Conservation (phyloP, 1,140 invertebrate genomes). For the Drosophila orena region DNA sequence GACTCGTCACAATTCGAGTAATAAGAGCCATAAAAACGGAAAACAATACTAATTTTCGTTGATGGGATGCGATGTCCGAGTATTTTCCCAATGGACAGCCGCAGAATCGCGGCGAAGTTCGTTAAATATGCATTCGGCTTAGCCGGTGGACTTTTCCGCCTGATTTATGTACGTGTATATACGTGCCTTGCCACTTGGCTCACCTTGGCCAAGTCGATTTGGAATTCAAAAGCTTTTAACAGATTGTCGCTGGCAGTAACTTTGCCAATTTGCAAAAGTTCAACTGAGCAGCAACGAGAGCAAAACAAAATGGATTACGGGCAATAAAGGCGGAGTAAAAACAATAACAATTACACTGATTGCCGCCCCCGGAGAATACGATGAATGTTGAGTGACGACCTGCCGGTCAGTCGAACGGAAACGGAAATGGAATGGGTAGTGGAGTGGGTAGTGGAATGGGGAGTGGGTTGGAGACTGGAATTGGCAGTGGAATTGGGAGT, state of each 20-base stretch:
- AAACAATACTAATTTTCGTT: conserved; percentile 43
- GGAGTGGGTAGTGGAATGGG: no score
- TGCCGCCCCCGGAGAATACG: conserved; percentile 61
- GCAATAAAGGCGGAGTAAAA: conserved; percentile 17
- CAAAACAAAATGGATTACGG: conserved; percentile 46
- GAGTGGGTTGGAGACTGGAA: no score
- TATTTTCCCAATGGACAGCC: conserved; percentile 20
- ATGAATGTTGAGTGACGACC: conserved; percentile 55
- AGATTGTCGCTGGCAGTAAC: conserved; percentile 58
- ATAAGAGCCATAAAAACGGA: conserved; percentile 15
- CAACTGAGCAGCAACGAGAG: conserved; percentile 18
- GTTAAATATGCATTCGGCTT: conserved; percentile 39
- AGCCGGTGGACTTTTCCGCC: conserved; percentile 23
- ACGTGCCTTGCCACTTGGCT: conserved; percentile 13
- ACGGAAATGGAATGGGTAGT: conserved; percentile 11
- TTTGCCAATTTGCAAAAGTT: conserved; percentile 68
- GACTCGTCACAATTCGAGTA: background rate
- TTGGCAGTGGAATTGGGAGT: no score
- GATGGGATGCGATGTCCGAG: conserved; percentile 24
- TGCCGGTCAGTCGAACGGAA: conserved; percentile 46
- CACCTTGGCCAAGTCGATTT: conserved; percentile 48
- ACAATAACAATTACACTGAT: conserved; percentile 82
- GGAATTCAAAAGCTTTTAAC: conserved; percentile 57
- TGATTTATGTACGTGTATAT: conserved; percentile 24
- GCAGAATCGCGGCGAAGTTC: conserved; percentile 17